Percentiles rank a stretch among this genome's conserved stretches.
These are phyloP conservation scores for Caenorhabditis zanzibari DNA, from an alignment of 2,888 invertebrate species.

Conservation along the genomic window DNA sequence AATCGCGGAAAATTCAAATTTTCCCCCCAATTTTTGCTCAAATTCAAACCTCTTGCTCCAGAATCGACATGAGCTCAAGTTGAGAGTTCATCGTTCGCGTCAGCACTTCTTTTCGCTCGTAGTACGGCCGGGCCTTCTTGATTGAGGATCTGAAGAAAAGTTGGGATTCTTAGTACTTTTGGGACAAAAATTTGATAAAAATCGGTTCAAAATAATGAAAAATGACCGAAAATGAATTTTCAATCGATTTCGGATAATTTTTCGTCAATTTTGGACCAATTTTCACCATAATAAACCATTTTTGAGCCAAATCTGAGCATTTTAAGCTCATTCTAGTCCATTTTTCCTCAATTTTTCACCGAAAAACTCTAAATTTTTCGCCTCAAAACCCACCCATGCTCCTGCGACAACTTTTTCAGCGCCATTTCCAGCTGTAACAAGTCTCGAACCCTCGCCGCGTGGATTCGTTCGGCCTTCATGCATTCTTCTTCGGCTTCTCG, in stretches of 20 bases:
- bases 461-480: conserved; percentile 41
- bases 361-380: too few relatives aligned
- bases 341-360: too few relatives aligned
- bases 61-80: conserved; percentile 46
- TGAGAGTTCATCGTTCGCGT: conserved; percentile 56
- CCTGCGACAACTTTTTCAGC: conserved; percentile 22
- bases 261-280: too few relatives aligned
- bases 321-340: too few relatives aligned
- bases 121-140: conserved; percentile 57
- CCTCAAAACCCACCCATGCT: too few relatives aligned
- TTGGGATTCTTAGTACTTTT: neutral
- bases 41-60: conserved; percentile 47
- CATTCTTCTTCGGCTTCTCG: conserved; percentile 55
- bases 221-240: too few relatives aligned
- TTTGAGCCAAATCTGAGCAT: too few relatives aligned
- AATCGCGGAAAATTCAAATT: too few relatives aligned
- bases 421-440: conserved; percentile 43
- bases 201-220: too few relatives aligned
- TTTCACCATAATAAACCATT: too few relatives aligned
- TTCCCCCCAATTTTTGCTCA: neutral
- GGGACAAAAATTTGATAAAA: too few relatives aligned
- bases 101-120: conserved; percentile 56
- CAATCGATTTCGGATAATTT: too few relatives aligned
- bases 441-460: conserved; percentile 41
- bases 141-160: conserved; percentile 45